A percentile compares a stretch with the other conserved stretches of the same genome.
phyloP scores from a whole-genome alignment of 2,113 vertebrate species.

The Periophthalmodon schlosseri region DNA sequence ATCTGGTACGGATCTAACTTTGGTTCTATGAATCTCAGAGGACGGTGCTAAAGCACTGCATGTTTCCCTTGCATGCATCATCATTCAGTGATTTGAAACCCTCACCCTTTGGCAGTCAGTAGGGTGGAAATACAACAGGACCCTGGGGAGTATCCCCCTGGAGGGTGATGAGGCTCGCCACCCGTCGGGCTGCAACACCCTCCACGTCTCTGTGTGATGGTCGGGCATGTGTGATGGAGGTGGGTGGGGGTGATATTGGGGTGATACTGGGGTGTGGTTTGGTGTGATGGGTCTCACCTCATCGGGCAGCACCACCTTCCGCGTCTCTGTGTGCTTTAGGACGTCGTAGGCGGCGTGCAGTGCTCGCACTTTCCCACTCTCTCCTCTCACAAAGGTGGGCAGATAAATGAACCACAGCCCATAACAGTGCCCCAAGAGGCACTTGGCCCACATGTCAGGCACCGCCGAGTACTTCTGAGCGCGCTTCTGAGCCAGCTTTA shows the following conservation, averaged over 20 bases:
- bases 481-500: conserved; percentile 88
- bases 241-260: too few species aligned
- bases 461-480: conserved; percentile 86
- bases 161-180: conserved; percentile 59
- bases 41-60: too few species aligned
- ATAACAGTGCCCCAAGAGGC: conserved; percentile 91
- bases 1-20: too few species aligned
- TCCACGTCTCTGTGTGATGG: conserved; percentile 87
- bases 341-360: conserved; percentile 89
- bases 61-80: too few species aligned
- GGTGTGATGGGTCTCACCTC: conserved; percentile 77
- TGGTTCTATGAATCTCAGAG: too few species aligned
- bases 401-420: conserved; percentile 96
- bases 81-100: too few species aligned
- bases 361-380: conserved; percentile 82
- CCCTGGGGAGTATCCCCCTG: too few species aligned
- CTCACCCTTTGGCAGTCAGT: too few species aligned
- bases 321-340: conserved; percentile 90
- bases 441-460: conserved; percentile 92
- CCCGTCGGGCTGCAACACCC: conserved; percentile 92
- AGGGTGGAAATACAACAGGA: too few species aligned
- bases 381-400: conserved; percentile 85
- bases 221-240: too few species aligned
- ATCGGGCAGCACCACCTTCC: conserved; percentile 90
- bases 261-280: not conserved